phyloP scores from a whole-genome alignment of 2,113 vertebrate genomes.

The Marmota monax region DNA sequence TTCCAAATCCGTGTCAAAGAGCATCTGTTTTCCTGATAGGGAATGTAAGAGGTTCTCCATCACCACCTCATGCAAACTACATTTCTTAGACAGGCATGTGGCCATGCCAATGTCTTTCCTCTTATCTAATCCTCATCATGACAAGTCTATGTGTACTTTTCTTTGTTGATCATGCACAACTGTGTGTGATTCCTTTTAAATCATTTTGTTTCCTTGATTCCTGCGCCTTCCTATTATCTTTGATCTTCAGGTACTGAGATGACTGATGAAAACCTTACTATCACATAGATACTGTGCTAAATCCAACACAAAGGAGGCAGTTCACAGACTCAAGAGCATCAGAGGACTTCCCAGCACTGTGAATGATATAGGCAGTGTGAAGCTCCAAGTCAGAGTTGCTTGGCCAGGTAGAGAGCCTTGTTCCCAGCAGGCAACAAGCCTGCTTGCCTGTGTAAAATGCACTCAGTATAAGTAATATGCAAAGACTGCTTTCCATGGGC shows the following conservation, averaged over 20 bases:
- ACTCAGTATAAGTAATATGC: constrained; percentile 84
- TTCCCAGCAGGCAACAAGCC: constrained; percentile 79
- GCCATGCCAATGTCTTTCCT: not conserved
- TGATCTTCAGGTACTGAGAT: not conserved
- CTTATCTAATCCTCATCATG: not conserved
- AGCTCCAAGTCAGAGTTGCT: constrained; percentile 42
- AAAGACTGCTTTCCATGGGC: constrained; percentile 83
- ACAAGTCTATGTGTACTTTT: not conserved
- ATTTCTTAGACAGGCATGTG: not conserved
- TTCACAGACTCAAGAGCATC: not conserved
- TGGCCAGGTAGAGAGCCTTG: constrained; percentile 78
- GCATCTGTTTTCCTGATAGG: not conserved
- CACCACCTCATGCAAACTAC: too few relatives aligned
- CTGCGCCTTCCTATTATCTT: not conserved
- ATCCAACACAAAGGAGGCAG: constrained; percentile 36
- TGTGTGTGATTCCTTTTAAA: not conserved
- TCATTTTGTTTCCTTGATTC: not conserved
- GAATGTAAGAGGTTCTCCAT: not conserved
- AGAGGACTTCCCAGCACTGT: constrained; percentile 4
- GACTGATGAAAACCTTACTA: not conserved
- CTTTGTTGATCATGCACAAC: too few relatives aligned
- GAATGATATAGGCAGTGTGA: not conserved
- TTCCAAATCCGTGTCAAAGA: not conserved
- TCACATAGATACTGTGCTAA: not conserved
- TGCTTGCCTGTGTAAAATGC: constrained; percentile 83